A percentile compares a stretch with the other conserved stretches of the same genome.
These are phyloP conservation scores for Acropora yongei DNA, from an alignment of 64 coral and sea anemone species.

Conservation along the genomic window DNA sequence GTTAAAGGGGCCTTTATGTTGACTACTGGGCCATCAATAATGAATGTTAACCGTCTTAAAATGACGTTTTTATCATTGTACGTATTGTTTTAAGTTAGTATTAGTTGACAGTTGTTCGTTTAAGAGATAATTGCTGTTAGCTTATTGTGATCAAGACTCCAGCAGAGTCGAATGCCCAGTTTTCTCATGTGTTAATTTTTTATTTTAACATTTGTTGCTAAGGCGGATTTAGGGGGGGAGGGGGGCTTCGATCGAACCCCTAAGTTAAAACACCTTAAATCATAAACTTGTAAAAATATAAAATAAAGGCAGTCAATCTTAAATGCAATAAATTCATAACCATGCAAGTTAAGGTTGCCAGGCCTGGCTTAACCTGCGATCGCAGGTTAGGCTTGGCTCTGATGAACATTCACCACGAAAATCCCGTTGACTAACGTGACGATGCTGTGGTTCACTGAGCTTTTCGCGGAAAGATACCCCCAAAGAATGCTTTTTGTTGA, in stretches of 20 bases:
- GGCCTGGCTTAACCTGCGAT: too few species aligned
- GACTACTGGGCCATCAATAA: not conserved
- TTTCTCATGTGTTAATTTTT: too few species aligned
- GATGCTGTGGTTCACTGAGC: slow-evolving; percentile 45
- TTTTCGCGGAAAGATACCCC: slow-evolving; percentile 47
- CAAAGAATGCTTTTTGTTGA: slow-evolving; percentile 1
- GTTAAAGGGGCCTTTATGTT: not conserved
- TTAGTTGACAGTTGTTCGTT: not conserved
- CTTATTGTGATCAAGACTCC: not conserved
- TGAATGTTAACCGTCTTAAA: not conserved
- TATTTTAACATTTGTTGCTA: too few species aligned
- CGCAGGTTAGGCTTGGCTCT: slow-evolving; percentile 33
- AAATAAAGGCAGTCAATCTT: too few species aligned
- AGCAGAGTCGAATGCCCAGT: too few species aligned
- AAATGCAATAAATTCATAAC: too few species aligned
- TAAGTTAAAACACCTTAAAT: too few species aligned
- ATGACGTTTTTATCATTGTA: not conserved
- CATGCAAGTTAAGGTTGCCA: too few species aligned
- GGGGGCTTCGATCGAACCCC: too few species aligned
- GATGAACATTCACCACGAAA: slow-evolving; percentile 54
- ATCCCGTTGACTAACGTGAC: slow-evolving; percentile 29
- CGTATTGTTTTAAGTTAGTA: not conserved
- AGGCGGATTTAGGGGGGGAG: too few species aligned
- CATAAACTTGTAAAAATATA: too few species aligned
- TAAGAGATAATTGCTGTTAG: not conserved